Percentiles rank a stretch among this genome's conserved stretches.
Conservation (phyloP, 2,888 invertebrate species). For the Oegoconia quadripuncta region DNA sequence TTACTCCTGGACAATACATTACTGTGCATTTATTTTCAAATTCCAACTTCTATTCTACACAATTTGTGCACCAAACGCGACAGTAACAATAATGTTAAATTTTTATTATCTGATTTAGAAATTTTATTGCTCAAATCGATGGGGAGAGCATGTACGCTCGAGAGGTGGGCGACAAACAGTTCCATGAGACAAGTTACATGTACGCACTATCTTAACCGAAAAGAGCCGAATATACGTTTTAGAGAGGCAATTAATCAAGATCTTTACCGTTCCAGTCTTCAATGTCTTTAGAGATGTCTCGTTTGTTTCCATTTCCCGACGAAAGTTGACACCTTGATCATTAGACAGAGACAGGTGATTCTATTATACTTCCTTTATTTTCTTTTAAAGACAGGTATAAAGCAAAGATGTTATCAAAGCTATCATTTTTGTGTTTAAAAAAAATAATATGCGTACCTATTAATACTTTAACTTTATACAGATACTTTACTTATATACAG, state of each 20-base stretch:
- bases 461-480: too few species aligned
- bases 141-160: slow-evolving; percentile 24
- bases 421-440: too few species aligned
- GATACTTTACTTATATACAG: too few species aligned
- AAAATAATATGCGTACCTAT: too few species aligned
- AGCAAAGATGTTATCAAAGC: too few species aligned
- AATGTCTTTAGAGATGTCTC: slow-evolving; percentile 10
- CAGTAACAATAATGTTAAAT: slow-evolving; percentile 55
- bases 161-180: slow-evolving; percentile 43
- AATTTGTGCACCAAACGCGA: slow-evolving; percentile 32
- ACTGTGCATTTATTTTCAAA: not conserved
- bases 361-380: too few species aligned
- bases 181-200: slow-evolving; percentile 31
- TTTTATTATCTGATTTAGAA: slow-evolving; percentile 57
- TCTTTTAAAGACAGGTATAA: too few species aligned
- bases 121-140: slow-evolving; percentile 51
- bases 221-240: slow-evolving; percentile 29
- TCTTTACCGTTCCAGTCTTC: slow-evolving; percentile 37
- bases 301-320: slow-evolving; percentile 14
- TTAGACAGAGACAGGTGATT: slow-evolving; percentile 16
- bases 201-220: slow-evolving; percentile 26
- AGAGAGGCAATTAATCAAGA: slow-evolving; percentile 46
- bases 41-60: slow-evolving; percentile 21
- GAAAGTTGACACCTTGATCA: slow-evolving; percentile 21
- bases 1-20: too few species aligned